phyloP scores from a whole-genome alignment of 2,113 vertebrate species.

The Protomyctophum bolini region DNA sequence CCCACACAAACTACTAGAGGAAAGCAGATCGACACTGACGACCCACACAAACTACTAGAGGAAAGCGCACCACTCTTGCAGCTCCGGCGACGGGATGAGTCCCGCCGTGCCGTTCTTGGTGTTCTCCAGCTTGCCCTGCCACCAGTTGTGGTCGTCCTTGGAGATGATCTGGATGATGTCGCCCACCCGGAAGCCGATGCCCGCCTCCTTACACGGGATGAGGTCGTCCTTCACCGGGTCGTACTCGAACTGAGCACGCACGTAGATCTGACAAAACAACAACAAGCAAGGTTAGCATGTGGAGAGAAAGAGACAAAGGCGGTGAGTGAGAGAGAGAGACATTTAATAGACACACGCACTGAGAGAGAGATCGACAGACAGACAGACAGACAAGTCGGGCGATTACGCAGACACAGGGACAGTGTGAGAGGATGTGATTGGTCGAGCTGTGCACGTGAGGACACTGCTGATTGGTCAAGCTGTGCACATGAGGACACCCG shows the following conservation, averaged over 20 bases:
- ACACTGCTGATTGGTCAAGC: constrained; percentile 1
- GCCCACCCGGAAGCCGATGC: constrained; percentile 94
- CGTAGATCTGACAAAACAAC: constrained; percentile 87
- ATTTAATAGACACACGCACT: neutral
- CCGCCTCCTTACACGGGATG: constrained; percentile 98
- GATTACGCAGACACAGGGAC: neutral
- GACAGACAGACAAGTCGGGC: neutral
- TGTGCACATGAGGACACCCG: no score
- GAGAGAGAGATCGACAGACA: neutral
- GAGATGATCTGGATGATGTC: constrained; percentile 99
- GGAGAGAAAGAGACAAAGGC: neutral
- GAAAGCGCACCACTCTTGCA: constrained; percentile 94
- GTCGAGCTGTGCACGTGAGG: constrained; percentile 17
- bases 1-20: no score
- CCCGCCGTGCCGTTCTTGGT: constrained; percentile 97
- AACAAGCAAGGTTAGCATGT: no score
- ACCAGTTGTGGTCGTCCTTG: constrained; percentile 99
- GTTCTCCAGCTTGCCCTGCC: constrained; percentile 98
- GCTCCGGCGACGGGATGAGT: constrained; percentile 97
- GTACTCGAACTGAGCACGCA: constrained; percentile 98
- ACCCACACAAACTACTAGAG: no score
- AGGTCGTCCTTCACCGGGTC: constrained; percentile 97
- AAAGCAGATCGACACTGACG: no score
- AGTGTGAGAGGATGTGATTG: constrained; percentile 12
- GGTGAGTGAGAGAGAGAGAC: neutral